phyloP scores from a whole-genome alignment of 1,140 invertebrate genomes.

The Notospermus geniculatus region DNA sequence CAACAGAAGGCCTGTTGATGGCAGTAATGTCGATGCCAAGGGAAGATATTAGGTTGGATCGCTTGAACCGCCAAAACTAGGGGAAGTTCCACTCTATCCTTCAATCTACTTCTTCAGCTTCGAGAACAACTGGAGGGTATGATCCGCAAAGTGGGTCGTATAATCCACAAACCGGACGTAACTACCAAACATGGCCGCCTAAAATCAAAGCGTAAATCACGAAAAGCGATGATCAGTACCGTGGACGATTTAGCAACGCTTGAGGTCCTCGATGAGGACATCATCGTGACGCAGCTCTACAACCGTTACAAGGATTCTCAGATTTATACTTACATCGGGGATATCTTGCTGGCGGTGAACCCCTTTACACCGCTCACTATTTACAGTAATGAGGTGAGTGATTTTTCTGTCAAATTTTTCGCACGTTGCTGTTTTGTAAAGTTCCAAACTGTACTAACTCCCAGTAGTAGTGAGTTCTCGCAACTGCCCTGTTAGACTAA shows the following conservation, averaged over 20 bases:
- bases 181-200: constrained; percentile 80
- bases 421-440: too few species aligned
- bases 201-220: constrained; percentile 72
- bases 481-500: too few species aligned
- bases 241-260: constrained; percentile 77
- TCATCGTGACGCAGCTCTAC: constrained; percentile 73
- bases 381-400: constrained; percentile 71
- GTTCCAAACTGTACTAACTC: too few species aligned
- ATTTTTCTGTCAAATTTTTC: constrained; percentile 27
- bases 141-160: constrained; percentile 66
- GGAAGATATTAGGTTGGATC: too few species aligned
- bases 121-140: constrained; percentile 64
- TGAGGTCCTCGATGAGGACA: constrained; percentile 73
- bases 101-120: too few species aligned
- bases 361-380: constrained; percentile 76
- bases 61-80: too few species aligned
- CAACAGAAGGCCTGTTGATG: too few species aligned
- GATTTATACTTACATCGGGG: constrained; percentile 87
- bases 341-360: constrained; percentile 82
- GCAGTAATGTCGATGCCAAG: too few species aligned
- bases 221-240: constrained; percentile 68
- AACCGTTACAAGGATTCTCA: constrained; percentile 71
- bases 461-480: too few species aligned
- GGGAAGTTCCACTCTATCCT: too few species aligned
- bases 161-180: constrained; percentile 63